These are phyloP conservation scores for Eira barbara DNA, from an alignment of 2,113 vertebrate genomes.

Conservation along the genomic window DNA sequence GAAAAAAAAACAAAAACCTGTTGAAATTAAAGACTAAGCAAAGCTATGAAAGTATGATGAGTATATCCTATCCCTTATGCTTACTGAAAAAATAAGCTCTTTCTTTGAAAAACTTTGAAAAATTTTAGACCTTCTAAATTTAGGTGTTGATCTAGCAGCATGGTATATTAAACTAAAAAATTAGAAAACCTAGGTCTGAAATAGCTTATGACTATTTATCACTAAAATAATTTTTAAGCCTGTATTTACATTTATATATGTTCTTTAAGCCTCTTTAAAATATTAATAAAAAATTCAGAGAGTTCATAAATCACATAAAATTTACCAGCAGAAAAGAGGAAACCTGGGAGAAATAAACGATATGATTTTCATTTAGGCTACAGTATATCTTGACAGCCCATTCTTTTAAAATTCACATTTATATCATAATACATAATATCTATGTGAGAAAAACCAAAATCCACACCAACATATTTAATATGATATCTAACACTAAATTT, in stretches of 20 bases:
- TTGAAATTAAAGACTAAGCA: constrained; percentile 34
- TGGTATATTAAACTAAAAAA: constrained; percentile 44
- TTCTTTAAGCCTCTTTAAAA: constrained; percentile 45
- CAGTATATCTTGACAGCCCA: background rate
- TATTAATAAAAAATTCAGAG: constrained; percentile 46
- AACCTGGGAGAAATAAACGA: constrained; percentile 32
- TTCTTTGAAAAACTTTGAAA: background rate
- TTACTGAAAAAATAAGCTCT: background rate
- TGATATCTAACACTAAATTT: constrained; percentile 23
- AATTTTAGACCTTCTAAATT: constrained; percentile 26
- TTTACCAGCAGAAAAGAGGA: constrained; percentile 27
- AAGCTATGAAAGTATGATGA: background rate
- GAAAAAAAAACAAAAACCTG: background rate
- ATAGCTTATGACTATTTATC: constrained; percentile 23
- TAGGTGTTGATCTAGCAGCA: background rate
- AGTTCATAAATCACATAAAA: constrained; percentile 46
- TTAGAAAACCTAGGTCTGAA: constrained; percentile 40
- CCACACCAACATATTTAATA: background rate
- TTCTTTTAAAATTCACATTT: constrained; percentile 51
- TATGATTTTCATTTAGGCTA: constrained; percentile 41
- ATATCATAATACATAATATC: constrained; percentile 31
- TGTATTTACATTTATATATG: background rate
- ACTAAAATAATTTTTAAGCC: constrained; percentile 34
- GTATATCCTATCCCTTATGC: background rate
- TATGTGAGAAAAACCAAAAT: constrained; percentile 39